A percentile compares a stretch with the other conserved stretches of the same genome.
phyloP scores from a whole-genome alignment of 1,140 invertebrate species.

The Ceratoteleas bidentatus region DNA sequence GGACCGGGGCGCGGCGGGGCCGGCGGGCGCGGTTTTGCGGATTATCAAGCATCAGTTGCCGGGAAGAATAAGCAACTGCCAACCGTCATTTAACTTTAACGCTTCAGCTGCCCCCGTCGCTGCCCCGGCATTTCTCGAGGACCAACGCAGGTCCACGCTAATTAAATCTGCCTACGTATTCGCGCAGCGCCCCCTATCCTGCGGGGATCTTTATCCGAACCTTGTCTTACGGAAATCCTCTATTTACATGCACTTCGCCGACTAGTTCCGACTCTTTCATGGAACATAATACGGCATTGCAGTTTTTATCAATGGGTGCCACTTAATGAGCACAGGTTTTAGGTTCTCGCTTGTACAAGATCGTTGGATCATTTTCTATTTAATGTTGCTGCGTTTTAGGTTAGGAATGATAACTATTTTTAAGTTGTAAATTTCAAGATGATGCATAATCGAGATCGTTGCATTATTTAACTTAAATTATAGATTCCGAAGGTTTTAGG shows the following conservation, averaged over 20 bases:
- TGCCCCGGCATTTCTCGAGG: slow-evolving; percentile 75
- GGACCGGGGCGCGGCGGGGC: slow-evolving; percentile 60
- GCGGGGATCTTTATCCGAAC: slow-evolving; percentile 37
- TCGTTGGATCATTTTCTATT: too few relatives aligned
- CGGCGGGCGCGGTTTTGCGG: slow-evolving; percentile 70
- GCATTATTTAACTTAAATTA: too few relatives aligned
- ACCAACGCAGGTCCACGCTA: slow-evolving; percentile 78
- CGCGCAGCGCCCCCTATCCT: slow-evolving; percentile 58
- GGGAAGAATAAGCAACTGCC: slow-evolving; percentile 82
- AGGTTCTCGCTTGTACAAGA: too few relatives aligned
- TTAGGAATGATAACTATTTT: too few relatives aligned
- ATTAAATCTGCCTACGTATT: slow-evolving; percentile 80
- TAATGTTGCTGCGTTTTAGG: too few relatives aligned
- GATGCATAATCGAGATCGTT: too few relatives aligned
- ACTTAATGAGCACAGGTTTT: slow-evolving; percentile 9
- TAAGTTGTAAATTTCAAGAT: too few relatives aligned
- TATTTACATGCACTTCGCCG: slow-evolving; percentile 46
- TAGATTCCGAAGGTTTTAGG: too few relatives aligned
- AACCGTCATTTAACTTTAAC: slow-evolving; percentile 83
- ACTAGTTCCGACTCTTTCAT: slow-evolving; percentile 42
- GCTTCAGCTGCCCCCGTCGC: slow-evolving; percentile 78
- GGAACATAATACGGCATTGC: slow-evolving; percentile 36
- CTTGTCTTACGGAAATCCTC: slow-evolving; percentile 52
- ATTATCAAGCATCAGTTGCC: slow-evolving; percentile 82
- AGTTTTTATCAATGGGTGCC: slow-evolving; percentile 25